Base-by-base conservation (phyloP, 2,113 vertebrate species). In the Dasyprocta punctata region DNA sequence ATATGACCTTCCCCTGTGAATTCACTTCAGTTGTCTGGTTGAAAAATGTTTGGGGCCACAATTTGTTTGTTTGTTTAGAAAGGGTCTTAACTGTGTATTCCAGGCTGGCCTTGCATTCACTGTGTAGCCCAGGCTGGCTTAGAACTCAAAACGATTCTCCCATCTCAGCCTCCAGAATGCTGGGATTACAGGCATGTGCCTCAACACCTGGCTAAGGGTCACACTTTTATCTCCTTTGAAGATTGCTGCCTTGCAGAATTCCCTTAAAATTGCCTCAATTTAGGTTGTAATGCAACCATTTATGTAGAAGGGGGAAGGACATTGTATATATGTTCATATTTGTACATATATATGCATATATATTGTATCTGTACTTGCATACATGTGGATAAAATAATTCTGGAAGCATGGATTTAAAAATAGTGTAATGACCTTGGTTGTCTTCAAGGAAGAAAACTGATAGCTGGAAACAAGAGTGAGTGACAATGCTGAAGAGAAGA, bases 401-500 rank as follows among this genome's bases (percentile, higher is more conserved):
- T 89, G 47, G 38, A 90, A 90, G 22, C 86, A 60, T 88, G 78
- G 71, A 58, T 81, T 81, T 60, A 49, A 49, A 92, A 84, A 75
- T 88, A 44, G 13, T 77, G 41, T 77, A 86, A 65, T 92, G 58
- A 78, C 44, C n/a, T 91, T 84, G 90, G 17, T 86, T 90, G 60
- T 49, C 56, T 96, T 92, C n/a, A 56, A 90, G 88, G 86, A 94
- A 92, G 71, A 89, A 94, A 86, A 90, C 69, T 92, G 83, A 49
- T 54, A 86, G 20, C 47, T 52, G 38, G 44, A 88, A 47, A 63
- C 5, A 38, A 44, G 49, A 47, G 14, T 44, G 16, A 71, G 38
- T 47, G 33, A 80, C n/a, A 26, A 38, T 73, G 26, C 5, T 47
- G 16, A 33, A 81, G 49, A 69, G 41, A 86, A 44, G 67, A 9